These are phyloP conservation scores for Ypsolopha sequella DNA, from an alignment of 2,888 invertebrate genomes.

Conservation along the genomic window DNA sequence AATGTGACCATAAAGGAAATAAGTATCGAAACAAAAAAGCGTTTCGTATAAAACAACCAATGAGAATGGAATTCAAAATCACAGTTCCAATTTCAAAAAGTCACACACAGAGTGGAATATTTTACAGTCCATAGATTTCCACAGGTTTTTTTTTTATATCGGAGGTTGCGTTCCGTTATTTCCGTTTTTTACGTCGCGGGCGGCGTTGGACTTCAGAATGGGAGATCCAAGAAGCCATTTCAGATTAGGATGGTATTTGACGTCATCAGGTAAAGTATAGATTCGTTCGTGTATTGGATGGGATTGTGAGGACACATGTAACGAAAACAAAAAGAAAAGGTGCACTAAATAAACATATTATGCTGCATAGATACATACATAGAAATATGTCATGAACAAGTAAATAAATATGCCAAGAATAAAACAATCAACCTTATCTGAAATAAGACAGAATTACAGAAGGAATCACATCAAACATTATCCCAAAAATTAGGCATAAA, in stretches of 20 bases:
- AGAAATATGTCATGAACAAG: conserved; percentile 12
- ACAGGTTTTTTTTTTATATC: conserved; percentile 8
- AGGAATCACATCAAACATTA: too few species aligned
- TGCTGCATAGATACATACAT: conserved; percentile 19
- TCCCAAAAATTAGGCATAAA: too few species aligned
- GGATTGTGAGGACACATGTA: conserved; percentile 68
- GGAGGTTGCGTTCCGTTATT: conserved; percentile 32
- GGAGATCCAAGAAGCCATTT: conserved; percentile 56
- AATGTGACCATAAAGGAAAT: conserved; percentile 25
- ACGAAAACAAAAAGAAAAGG: conserved; percentile 67
- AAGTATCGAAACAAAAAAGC: conserved; percentile 9
- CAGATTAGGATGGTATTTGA: conserved; percentile 32
- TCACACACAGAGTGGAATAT: conserved; percentile 16
- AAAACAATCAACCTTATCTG: conserved; percentile 4
- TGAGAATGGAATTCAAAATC: conserved; percentile 28
- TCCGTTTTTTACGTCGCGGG: conserved; percentile 69
- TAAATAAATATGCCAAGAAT: conserved; percentile 15
- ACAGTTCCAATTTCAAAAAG: conserved; percentile 49
- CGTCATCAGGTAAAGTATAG: conserved; percentile 26
- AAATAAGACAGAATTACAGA: too few species aligned
- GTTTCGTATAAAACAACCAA: not conserved
- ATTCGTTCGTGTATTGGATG: conserved; percentile 51
- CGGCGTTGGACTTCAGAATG: conserved; percentile 66
- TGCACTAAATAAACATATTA: conserved; percentile 67
- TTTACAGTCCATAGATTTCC: conserved; percentile 25